Base-by-base conservation (phyloP, 2,888 invertebrate species). In the Cataglyphis albicans region DNA sequence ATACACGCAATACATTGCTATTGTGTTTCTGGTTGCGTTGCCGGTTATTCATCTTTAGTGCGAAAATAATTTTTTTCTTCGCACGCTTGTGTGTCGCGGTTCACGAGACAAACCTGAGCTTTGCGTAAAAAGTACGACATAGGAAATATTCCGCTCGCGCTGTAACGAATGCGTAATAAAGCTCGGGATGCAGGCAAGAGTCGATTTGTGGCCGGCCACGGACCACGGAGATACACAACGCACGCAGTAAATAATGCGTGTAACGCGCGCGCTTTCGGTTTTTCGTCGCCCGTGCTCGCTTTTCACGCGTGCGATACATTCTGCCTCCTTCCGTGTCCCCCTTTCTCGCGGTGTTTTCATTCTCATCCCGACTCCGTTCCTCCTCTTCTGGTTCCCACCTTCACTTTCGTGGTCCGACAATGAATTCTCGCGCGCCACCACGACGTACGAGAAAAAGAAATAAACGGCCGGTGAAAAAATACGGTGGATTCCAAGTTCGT, bases 401-500 rank as follows among this genome's bases (percentile, higher is more conserved):
- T 25, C 52, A 18, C 55, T 61, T 35, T 35, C 55, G 67, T 76
- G 83, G 57, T n/a, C 74, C 88, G 82, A 88, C 88, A 89, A 89
- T 89, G 89, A 89, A 88, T 87, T 86, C 87, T 70, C 18, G 80
- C 59, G 74, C 74, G 12, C 52, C 52, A n/a, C 32, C 29, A 10
- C 48, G 52, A 68, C 59, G 68, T 73, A 35, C 48, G 81, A 64
- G 21, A 85, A 88, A 83, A 63, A 52, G 73, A 81, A 83, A 78
- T 84, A 87, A 83, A 64, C 59, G 76, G 75, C 67, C 35, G 35
- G 82, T 48, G 87, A 91, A 90, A 90, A 90, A 88, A 88, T 89
- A 88, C 90, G 89, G 83, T 83, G 55, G 70, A 84, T 84, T 81
- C 84, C 84, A 82, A 90, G 89, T 89, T 89, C 89, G 88, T 90